Evolutionary conservation across 2,113 vertebrate genomes (phyloP).

Genomic region (Sitta europaea): DNA sequence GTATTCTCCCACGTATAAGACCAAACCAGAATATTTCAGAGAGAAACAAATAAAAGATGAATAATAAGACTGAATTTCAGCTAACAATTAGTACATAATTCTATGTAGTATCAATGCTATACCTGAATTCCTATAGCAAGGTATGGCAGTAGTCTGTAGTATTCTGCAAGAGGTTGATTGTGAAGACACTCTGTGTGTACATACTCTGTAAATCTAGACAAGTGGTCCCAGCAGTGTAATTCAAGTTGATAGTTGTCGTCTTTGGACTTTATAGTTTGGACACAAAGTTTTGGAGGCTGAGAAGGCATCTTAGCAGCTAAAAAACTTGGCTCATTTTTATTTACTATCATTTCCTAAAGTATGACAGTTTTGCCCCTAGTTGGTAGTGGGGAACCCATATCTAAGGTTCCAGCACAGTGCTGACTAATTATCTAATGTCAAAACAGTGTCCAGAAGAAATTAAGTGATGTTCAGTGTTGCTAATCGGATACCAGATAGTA

Average conservation of each 20-base stretch:
- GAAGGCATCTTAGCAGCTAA: not conserved
- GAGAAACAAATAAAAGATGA: not conserved
- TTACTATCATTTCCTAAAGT: not conserved
- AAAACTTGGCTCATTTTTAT: not conserved
- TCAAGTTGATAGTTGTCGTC: not conserved
- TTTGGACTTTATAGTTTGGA: not conserved
- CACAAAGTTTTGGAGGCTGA: not conserved
- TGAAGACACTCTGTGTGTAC: not conserved
- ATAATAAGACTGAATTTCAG: not conserved
- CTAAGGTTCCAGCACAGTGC: not conserved
- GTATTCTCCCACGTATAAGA: not conserved
- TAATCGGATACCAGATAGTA: not conserved
- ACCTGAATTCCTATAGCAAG: not conserved
- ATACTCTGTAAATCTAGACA: not conserved
- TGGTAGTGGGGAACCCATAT: not conserved
- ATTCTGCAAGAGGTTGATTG: not conserved
- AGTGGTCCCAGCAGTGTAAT: not conserved
- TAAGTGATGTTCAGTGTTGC: not conserved
- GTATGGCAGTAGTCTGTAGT: not conserved
- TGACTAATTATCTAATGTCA: not conserved
- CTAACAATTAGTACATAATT: not conserved
- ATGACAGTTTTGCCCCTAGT: not conserved
- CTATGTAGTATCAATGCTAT: not conserved
- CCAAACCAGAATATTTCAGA: not conserved
- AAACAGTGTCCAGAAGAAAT: not conserved